A percentile compares a stretch with the other conserved stretches of the same genome.
These are phyloP conservation scores for Apis dorsata DNA, from an alignment of 1,140 invertebrate species.

Conservation along the genomic window DNA sequence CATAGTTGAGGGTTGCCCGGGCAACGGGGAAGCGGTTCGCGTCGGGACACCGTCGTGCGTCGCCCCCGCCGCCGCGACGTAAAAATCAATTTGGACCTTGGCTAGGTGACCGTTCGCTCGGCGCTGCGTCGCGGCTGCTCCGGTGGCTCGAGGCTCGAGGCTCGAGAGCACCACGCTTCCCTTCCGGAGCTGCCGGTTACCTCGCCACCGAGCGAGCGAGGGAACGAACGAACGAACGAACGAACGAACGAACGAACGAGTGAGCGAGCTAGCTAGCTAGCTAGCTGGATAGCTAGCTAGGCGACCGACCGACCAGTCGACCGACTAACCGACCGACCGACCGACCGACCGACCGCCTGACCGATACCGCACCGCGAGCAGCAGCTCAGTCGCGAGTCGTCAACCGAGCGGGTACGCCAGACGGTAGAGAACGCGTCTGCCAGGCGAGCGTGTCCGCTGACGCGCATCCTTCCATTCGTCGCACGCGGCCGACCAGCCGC, in stretches of 20 bases:
- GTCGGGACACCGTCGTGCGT: conserved; percentile 73
- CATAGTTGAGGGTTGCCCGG: conserved; percentile 74
- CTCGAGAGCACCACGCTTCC: conserved; percentile 59
- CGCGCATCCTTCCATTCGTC: conserved; percentile 40
- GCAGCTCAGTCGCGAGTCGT: conserved; percentile 72
- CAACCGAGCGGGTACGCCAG: conserved; percentile 73
- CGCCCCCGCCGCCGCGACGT: conserved; percentile 75
- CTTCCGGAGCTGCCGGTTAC: conserved; percentile 60
- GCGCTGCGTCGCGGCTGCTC: conserved; percentile 66
- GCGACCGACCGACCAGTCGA: conserved; percentile 22
- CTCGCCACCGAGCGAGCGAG: conserved; percentile 36
- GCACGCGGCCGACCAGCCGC: background rate
- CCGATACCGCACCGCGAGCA: conserved; percentile 32
- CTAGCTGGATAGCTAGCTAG: background rate
- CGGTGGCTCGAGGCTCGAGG: conserved; percentile 51
- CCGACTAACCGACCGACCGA: conserved; percentile 12
- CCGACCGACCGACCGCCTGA: conserved; percentile 20
- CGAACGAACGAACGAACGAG: conserved; percentile 27
- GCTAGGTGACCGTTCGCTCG: conserved; percentile 73
- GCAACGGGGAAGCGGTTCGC: conserved; percentile 72
- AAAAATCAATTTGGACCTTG: conserved; percentile 80
- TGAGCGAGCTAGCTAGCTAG: conserved; percentile 37
- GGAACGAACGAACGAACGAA: conserved; percentile 12
- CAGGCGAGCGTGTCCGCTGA: conserved; percentile 43
- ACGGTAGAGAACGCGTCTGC: conserved; percentile 40